These are phyloP conservation scores for Geothlypis trichas DNA, from an alignment of 2,113 vertebrate genomes.

Conservation along the genomic window DNA sequence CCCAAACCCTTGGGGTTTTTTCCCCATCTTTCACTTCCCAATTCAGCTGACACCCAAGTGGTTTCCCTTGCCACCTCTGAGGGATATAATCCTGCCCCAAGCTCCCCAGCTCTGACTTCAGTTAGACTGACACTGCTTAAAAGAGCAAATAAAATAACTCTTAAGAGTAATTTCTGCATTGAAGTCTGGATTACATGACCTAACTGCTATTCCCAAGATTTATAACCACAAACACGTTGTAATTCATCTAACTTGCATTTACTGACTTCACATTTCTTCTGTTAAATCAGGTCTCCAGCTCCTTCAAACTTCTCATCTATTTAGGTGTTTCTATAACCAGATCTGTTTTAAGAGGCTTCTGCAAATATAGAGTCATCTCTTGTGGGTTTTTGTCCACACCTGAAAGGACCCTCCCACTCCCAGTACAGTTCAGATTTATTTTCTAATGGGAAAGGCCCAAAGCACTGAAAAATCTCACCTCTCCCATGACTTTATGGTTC, in stretches of 20 bases:
- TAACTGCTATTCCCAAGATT: not conserved
- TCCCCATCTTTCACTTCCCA: not conserved
- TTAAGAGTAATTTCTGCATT: not conserved
- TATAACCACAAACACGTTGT: not conserved
- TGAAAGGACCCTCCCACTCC: not conserved
- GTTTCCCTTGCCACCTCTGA: not conserved
- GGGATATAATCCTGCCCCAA: not conserved
- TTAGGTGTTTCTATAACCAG: not conserved
- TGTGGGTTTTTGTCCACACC: rapidly evolving
- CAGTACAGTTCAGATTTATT: not conserved
- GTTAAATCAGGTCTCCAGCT: not conserved
- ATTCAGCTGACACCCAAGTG: rapidly evolving
- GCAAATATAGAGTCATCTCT: not conserved
- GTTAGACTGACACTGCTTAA: not conserved
- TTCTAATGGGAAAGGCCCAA: not conserved
- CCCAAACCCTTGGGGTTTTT: not conserved
- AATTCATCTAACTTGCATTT: not conserved
- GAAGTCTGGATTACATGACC: not conserved
- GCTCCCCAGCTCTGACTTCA: not conserved
- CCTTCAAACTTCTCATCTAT: not conserved
- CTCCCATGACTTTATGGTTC: not conserved
- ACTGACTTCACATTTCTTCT: not conserved
- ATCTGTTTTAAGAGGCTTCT: not conserved
- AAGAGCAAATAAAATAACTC: not conserved
- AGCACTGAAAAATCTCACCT: not conserved